Evolutionary conservation across 2,888 invertebrate genomes (phyloP), one percentile per base, ranked within the genome.

Genomic region (Acleris emargana): DNA sequence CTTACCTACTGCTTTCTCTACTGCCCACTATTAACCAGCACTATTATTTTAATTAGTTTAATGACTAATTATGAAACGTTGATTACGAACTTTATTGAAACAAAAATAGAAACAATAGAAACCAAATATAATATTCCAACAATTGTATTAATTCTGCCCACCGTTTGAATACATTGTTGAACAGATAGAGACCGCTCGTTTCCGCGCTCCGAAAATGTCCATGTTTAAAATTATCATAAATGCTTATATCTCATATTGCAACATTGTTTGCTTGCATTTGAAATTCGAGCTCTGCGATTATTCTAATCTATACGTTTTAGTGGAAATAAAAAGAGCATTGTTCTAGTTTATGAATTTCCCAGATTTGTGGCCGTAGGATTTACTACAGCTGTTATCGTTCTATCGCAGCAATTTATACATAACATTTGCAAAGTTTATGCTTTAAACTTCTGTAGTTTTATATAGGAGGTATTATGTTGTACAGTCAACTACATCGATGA

Each of bases 181-280:
- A 55, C 60, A 51, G 42, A 42, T 52, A 60, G 17, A 67, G 60
- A 69, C 57, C 69, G 63, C 60, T 71, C 71, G 67, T 51, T 64
- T 63, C 62, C 69, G 73, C 68, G 70, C 68, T 67, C 64, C 69
- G 75, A 78, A 79, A 76, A 76, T 76, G 75, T 78, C 62, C 58
- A 67, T 80, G 77, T 70, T 73, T 68, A 68, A 75, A 76, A 82
- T 84, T 84, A 81, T 75, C 84, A 85, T 85, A 85, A 82, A 87
- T 87, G 87, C 76, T 80, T 86, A 86, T 85, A 75, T 72, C 72
- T 71, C 77, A 73, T 77, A 74, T 79, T 71, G 69, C 53, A 58
- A 54, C 62, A 68, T 72, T 74, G 68, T 70, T 62, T 63, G 62
- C 58, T 54, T 62, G 53, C 58, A 62, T 67, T 67, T 67, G 47